phyloP scores from a whole-genome alignment of 2,113 vertebrate genomes.

The Etheostoma cragini region DNA sequence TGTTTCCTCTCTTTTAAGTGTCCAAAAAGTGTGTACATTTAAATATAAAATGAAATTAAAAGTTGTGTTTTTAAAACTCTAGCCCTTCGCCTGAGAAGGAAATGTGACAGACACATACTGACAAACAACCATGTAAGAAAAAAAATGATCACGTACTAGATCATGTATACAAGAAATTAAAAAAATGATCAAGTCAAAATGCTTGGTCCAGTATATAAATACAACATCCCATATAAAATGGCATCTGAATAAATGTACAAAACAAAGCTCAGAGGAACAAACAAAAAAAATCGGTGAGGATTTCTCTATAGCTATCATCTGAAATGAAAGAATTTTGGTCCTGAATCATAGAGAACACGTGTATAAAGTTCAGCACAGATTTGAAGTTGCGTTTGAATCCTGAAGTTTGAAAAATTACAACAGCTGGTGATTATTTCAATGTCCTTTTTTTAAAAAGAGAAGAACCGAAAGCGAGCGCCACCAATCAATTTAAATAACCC shows the following conservation, averaged over 20 bases:
- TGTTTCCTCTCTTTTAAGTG: constrained; percentile 97
- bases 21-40: constrained; percentile 99
- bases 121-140: constrained; percentile 86
- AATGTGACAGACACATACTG: constrained; percentile 82
- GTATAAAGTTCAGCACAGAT: constrained; percentile 98
- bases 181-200: constrained; percentile 86
- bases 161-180: constrained; percentile 81
- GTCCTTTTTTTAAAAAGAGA: constrained; percentile 86
- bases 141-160: constrained; percentile 20
- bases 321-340: constrained; percentile 97
- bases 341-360: constrained; percentile 89
- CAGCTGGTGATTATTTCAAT: constrained; percentile 91
- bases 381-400: constrained; percentile 99
- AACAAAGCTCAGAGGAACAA: constrained; percentile 88
- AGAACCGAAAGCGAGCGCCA: constrained; percentile 99
- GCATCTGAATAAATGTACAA: constrained; percentile 97
- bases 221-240: constrained; percentile 96
- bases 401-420: constrained; percentile 94
- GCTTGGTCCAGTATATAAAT: constrained; percentile 99
- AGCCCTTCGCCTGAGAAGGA: constrained; percentile 99
- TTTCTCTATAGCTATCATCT: constrained; percentile 87
- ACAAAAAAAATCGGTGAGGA: constrained; percentile 87
- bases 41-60: constrained; percentile 99
- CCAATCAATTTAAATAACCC: constrained; percentile 96
- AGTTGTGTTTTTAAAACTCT: constrained; percentile 92